These are phyloP conservation scores for Sebastes minor DNA, from an alignment of 2,797 vertebrate genomes.

Conservation along the genomic window DNA sequence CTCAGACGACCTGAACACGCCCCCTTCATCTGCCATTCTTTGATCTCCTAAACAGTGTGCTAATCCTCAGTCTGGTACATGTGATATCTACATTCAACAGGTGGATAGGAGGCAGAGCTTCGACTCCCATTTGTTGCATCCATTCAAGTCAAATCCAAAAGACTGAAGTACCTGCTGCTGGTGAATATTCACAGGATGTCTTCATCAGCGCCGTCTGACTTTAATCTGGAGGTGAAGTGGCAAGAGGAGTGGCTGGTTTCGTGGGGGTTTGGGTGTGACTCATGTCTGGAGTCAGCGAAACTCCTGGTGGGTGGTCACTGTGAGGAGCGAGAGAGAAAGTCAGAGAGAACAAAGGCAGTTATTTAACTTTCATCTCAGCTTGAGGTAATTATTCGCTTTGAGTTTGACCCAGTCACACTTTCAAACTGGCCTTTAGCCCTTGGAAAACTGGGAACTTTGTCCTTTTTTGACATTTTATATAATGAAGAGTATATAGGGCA, in stretches of 20 bases:
- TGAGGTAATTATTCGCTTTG: constrained; percentile 61
- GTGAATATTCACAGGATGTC: constrained; percentile 17
- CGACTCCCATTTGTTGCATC: constrained; percentile 36
- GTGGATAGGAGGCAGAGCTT: constrained; percentile 45
- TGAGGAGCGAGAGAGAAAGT: constrained; percentile 53
- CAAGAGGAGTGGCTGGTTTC: constrained; percentile 19
- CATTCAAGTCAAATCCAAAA: constrained; percentile 17
- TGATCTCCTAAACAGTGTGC: constrained; percentile 35
- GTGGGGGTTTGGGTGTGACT: constrained; percentile 48
- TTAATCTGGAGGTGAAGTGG: constrained; percentile 35
- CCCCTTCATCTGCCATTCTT: constrained; percentile 39
- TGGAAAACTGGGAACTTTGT: constrained; percentile 14
- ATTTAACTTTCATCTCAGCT: constrained; percentile 72
- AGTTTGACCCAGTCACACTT: constrained; percentile 61
- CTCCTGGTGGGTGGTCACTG: constrained; percentile 73
- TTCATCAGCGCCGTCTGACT: constrained; percentile 26
- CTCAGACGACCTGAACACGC: constrained; percentile 30
- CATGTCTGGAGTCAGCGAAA: constrained; percentile 65
- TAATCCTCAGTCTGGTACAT: constrained; percentile 68
- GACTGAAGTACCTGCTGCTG: constrained; percentile 40
- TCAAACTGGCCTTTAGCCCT: constrained; percentile 27
- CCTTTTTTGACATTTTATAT: constrained; percentile 31
- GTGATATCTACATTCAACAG: constrained; percentile 65
- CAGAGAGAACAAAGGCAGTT: constrained; percentile 62
- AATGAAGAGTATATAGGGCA: not conserved